phyloP scores from a whole-genome alignment of 1,140 invertebrate species.

The Aphelenchoides avenae region DNA sequence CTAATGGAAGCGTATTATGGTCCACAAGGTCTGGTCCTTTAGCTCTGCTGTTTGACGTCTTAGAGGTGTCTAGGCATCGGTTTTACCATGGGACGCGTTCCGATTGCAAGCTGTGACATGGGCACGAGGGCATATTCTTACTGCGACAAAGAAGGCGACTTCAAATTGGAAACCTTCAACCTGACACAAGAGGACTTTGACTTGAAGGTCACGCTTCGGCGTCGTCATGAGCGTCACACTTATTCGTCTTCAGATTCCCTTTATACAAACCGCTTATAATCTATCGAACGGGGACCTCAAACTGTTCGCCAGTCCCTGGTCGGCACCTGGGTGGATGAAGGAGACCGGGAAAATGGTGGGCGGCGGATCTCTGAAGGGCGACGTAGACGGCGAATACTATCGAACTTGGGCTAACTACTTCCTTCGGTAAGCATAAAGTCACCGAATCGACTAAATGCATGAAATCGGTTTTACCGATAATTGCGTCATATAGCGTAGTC shows the following conservation, averaged over 20 bases:
- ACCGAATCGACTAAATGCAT: no score
- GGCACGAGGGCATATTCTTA: constrained; percentile 70
- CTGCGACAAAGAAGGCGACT: constrained; percentile 66
- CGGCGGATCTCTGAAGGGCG: constrained; percentile 65
- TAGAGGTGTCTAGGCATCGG: constrained; percentile 67
- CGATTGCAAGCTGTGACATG: constrained; percentile 79
- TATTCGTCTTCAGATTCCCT: constrained; percentile 67
- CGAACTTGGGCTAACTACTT: constrained; percentile 76
- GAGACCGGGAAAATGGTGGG: constrained; percentile 67
- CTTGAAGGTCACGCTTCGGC: constrained; percentile 61
- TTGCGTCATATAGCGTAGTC: no score
- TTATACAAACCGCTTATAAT: constrained; percentile 64
- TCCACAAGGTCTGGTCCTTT: no score
- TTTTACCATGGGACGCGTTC: constrained; percentile 72
- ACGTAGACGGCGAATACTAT: constrained; percentile 67
- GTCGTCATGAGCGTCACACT: not conserved
- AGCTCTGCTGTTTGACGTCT: no score
- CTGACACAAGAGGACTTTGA: constrained; percentile 69
- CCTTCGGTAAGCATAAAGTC: constrained; percentile 66
- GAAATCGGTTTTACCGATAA: no score
- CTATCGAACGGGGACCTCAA: constrained; percentile 60
- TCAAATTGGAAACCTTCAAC: constrained; percentile 68
- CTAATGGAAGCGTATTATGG: no score
- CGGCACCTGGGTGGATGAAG: constrained; percentile 87
- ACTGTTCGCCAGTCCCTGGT: no score